These are phyloP conservation scores for Trichomalopsis sarcophagae DNA, from an alignment of 1,140 invertebrate genomes.

Conservation along the genomic window DNA sequence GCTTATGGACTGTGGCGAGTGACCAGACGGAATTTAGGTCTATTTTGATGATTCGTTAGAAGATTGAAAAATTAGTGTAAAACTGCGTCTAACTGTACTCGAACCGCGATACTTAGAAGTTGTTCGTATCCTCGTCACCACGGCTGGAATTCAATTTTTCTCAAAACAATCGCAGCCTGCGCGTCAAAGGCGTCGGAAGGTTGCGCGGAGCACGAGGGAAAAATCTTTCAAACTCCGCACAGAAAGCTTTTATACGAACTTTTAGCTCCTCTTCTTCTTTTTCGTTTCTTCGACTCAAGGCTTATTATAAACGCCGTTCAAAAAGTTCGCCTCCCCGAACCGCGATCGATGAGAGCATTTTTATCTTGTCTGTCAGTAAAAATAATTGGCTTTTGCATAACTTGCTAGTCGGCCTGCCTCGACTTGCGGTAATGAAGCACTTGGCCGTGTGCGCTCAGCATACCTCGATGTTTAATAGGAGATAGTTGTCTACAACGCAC, in stretches of 20 bases:
- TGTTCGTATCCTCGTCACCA: no score
- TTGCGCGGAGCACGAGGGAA: background rate
- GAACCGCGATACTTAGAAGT: no score
- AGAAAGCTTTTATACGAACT: background rate
- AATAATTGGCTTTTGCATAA: constrained; percentile 15
- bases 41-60: background rate
- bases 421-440: background rate
- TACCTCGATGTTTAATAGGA: background rate
- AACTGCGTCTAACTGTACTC: no score
- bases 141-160: no score
- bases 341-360: background rate
- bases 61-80: no score
- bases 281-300: background rate
- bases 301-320: background rate
- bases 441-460: background rate
- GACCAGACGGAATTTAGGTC: background rate
- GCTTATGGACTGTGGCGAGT: background rate
- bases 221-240: background rate
- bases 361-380: background rate
- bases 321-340: background rate
- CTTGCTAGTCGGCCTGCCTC: background rate
- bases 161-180: no score
- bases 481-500: no score
- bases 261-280: background rate
- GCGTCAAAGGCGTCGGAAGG: no score